Evolutionary conservation across 2,113 vertebrate species (phyloP), one percentile per base, ranked within the genome.

Genomic region (Burhinus oedicnemus): DNA sequence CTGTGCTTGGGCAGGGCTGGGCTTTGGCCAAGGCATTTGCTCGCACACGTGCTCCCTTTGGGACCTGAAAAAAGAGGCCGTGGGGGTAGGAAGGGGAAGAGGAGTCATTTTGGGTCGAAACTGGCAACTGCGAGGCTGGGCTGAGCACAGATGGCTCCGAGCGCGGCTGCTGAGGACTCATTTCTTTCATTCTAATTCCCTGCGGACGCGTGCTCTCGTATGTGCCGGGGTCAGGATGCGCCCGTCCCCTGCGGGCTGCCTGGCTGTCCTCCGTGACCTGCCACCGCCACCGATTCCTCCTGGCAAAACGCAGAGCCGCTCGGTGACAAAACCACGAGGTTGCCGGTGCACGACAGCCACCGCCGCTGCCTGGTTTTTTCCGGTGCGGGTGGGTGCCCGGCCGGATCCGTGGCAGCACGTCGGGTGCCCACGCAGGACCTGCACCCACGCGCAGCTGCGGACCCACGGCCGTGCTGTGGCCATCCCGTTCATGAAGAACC

Each of bases 391-490:
- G 30, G 42, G 6, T 21, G 54, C 5, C 1, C 0, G 5, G 11
- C 18, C 6, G 2, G 27, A 21, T 9, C 30, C 8, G 2, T 4
- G 82, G 68, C 1, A 10, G 11, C 30, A 1, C 2, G 0, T 7
- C 0, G 11, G 36, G 23, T 57, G 51, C 6, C 32, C 3, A 34
- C 2, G 2, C 47, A 5, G 49, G 42, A 45, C n/a, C 23, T 2
- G 52, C 19, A 20, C n/a, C 74, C 69, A 9, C 5, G 2, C 1
- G 0, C 21, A 10, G 26, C 52, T 17, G 85, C 69, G 11, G 64
- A 25, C 27, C 83, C 8, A 1, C 0, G 5, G 8, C 62, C 12
- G 0, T 0, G 11, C 66, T 1, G 0, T 2, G 19, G 9, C 38
- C 4, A 1, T 11, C 44, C 27, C 20, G 1, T 21, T 5, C 0